A percentile compares a stretch with the other conserved stretches of the same genome.
Conservation (phyloP, 2,797 vertebrate species). For the Babyrousa celebensis region DNA sequence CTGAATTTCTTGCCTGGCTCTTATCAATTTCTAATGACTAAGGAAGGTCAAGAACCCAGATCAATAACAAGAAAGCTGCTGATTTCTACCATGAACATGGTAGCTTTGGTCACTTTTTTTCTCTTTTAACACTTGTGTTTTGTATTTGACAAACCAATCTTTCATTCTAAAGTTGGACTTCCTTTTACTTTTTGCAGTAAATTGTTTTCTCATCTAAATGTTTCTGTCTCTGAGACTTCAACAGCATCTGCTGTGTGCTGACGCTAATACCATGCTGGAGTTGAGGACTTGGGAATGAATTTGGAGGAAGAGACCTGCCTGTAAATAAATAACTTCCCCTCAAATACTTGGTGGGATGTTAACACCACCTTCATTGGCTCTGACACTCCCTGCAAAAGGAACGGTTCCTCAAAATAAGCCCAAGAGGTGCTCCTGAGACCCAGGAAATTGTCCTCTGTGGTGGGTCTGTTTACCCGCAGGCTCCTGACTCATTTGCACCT, state of each 20-base stretch:
- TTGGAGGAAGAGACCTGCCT: neutral
- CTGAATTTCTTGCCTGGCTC: too few relatives aligned
- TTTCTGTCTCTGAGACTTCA: neutral
- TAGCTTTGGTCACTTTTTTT: neutral
- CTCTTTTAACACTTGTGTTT: neutral
- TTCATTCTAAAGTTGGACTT: neutral
- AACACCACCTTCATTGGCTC: neutral
- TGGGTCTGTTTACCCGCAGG: neutral
- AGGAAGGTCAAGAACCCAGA: too few relatives aligned
- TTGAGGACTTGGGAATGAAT: neutral
- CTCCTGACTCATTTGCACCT: neutral
- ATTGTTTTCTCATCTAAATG: neutral
- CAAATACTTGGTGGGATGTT: neutral
- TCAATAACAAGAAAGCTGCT: too few relatives aligned
- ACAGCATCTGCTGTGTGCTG: accelerated
- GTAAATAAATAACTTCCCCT: neutral
- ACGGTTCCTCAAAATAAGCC: neutral
- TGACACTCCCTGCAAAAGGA: neutral
- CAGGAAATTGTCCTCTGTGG: neutral
- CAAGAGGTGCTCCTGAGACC: neutral
- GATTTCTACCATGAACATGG: neutral
- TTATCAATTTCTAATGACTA: too few relatives aligned
- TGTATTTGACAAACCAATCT: neutral
- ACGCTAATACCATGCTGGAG: neutral
- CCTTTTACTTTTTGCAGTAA: neutral